These are phyloP conservation scores for Trissoscelio sp. DNA, from an alignment of 2,888 invertebrate genomes.

Conservation along the genomic window DNA sequence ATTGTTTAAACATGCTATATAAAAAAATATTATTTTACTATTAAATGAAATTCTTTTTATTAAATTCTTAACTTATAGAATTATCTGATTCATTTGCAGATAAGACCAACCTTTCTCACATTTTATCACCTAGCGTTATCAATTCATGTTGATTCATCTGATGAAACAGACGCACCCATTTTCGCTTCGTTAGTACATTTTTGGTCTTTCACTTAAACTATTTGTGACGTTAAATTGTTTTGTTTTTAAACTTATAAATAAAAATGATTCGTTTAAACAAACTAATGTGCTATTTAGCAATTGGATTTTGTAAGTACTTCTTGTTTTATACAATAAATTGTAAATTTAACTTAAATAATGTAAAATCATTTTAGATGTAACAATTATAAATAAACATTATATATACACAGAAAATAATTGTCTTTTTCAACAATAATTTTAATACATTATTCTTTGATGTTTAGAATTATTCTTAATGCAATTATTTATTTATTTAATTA, in stretches of 20 bases:
- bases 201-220: background rate
- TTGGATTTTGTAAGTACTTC: slow-evolving; percentile 79
- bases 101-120: slow-evolving; percentile 17
- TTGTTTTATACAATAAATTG: background rate
- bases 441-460: background rate
- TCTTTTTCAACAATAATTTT: too few relatives aligned
- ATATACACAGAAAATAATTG: too few relatives aligned
- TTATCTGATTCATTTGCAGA: slow-evolving; percentile 49
- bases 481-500: slow-evolving; percentile 28
- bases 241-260: background rate
- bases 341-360: too few relatives aligned
- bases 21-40: too few relatives aligned
- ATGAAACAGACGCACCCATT: slow-evolving; percentile 44
- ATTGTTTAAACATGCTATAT: too few relatives aligned
- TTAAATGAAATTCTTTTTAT: too few relatives aligned
- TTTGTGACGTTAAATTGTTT: background rate
- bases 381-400: too few relatives aligned
- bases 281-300: slow-evolving; percentile 76
- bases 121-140: slow-evolving; percentile 49
- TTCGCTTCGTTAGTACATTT: slow-evolving; percentile 21
- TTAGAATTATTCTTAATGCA: background rate
- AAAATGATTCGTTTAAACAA: slow-evolving; percentile 74
- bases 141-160: slow-evolving; percentile 59
- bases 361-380: too few relatives aligned
- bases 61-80: background rate